phyloP scores from a whole-genome alignment of 2,888 invertebrate genomes.

The Muschampia plurimacula region DNA sequence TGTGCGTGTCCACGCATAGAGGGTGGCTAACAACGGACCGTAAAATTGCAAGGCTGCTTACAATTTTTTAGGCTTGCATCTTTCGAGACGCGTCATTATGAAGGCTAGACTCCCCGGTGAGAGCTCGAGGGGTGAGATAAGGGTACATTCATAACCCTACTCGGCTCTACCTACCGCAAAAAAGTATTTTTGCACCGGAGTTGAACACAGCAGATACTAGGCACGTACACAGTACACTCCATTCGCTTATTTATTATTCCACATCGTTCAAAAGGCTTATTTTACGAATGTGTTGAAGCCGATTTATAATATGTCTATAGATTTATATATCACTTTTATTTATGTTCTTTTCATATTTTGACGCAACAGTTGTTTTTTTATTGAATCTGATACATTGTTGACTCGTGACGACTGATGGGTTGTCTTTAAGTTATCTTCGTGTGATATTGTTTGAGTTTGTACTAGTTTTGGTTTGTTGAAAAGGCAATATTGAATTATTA shows the following conservation, averaged over 20 bases:
- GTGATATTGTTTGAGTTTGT: slow-evolving; percentile 14
- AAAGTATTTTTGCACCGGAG: slow-evolving; percentile 45
- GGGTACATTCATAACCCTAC: slow-evolving; percentile 45
- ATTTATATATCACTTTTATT: slow-evolving; percentile 43
- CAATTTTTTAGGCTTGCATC: slow-evolving; percentile 61
- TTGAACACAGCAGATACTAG: slow-evolving; percentile 48
- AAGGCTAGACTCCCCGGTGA: slow-evolving; percentile 64
- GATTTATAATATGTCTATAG: slow-evolving; percentile 50
- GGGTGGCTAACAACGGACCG: slow-evolving; percentile 60
- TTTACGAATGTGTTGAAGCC: slow-evolving; percentile 49
- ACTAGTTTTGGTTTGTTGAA: neutral
- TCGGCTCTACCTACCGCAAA: slow-evolving; percentile 47
- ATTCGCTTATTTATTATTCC: slow-evolving; percentile 51
- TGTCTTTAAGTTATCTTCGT: slow-evolving; percentile 11
- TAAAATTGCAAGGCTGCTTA: slow-evolving; percentile 67
- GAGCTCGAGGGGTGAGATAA: slow-evolving; percentile 52
- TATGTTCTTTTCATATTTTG: slow-evolving; percentile 23
- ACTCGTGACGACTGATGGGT: slow-evolving; percentile 24
- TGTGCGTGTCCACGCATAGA: slow-evolving; percentile 53
- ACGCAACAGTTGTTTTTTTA: slow-evolving; percentile 44
- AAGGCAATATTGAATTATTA: neutral
- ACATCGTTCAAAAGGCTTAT: slow-evolving; percentile 50
- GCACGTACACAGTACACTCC: slow-evolving; percentile 52
- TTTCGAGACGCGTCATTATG: slow-evolving; percentile 82
- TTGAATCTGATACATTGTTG: slow-evolving; percentile 33